Percentiles rank a stretch among this genome's conserved stretches.
Evolutionary conservation across 2,888 invertebrate genomes (phyloP).

Genomic region (Hoplodrina blanda): DNA sequence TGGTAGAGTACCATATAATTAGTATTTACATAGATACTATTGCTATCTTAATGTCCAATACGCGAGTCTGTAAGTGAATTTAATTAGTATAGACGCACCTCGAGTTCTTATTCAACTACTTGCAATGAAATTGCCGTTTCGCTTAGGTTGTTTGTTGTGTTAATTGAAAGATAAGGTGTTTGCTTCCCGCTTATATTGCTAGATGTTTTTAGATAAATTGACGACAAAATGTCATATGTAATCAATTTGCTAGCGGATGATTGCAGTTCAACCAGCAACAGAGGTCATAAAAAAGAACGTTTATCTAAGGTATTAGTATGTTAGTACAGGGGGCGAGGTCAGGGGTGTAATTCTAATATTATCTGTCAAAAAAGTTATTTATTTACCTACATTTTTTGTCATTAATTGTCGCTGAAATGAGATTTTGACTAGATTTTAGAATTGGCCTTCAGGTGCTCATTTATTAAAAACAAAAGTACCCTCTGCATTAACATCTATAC

Average conservation of each 20-base stretch:
- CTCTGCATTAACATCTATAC: too few species aligned
- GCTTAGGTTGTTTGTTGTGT: not conserved
- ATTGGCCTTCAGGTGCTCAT: too few species aligned
- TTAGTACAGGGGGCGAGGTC: too few species aligned
- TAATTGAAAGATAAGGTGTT: slow-evolving; percentile 15
- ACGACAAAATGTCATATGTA: not conserved
- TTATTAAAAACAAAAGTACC: too few species aligned
- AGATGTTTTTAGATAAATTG: not conserved
- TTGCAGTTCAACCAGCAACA: not conserved
- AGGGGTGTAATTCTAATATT: too few species aligned
- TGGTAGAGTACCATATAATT: not conserved
- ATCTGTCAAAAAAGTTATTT: too few species aligned
- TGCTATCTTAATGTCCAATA: slow-evolving; percentile 8
- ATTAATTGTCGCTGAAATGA: too few species aligned
- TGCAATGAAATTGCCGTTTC: not conserved
- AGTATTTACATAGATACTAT: slow-evolving; percentile 11
- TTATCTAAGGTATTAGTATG: too few species aligned
- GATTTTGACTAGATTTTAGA: too few species aligned
- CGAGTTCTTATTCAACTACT: slow-evolving; percentile 1
- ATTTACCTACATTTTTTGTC: too few species aligned
- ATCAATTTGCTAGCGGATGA: not conserved
- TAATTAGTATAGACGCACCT: slow-evolving; percentile 43
- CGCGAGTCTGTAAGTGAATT: slow-evolving; percentile 29
- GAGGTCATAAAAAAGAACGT: too few species aligned
- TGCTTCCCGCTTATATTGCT: not conserved